Conservation (phyloP, 2,888 invertebrate species). For the Idaea biselata region DNA sequence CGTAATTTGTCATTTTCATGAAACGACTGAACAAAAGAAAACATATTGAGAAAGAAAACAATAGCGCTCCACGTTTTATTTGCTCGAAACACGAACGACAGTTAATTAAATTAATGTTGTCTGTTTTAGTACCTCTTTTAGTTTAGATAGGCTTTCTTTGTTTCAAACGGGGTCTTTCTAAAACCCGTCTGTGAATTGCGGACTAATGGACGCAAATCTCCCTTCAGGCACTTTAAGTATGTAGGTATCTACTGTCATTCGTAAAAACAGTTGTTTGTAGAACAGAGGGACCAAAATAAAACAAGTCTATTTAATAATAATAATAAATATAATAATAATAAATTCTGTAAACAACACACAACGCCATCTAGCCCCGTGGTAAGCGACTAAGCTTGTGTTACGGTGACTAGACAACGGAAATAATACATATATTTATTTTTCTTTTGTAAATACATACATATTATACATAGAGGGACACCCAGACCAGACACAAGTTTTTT, state of each 20-base stretch:
- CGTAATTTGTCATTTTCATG: not conserved
- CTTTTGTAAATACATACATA: too few species aligned
- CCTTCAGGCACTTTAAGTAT: constrained; percentile 44
- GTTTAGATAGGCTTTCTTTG: constrained; percentile 1
- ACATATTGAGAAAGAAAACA: not conserved
- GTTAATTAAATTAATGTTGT: constrained; percentile 10
- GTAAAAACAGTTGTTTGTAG: constrained; percentile 49
- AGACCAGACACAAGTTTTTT: too few species aligned
- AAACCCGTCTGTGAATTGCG: constrained; percentile 43
- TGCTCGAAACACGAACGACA: constrained; percentile 17
- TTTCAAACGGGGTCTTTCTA: constrained; percentile 5
- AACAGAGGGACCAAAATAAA: constrained; percentile 27
- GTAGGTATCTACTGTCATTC: constrained; percentile 39
- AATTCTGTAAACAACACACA: too few species aligned
- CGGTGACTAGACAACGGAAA: too few species aligned
- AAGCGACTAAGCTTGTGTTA: too few species aligned
- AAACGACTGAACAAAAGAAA: not conserved
- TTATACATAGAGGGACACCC: too few species aligned
- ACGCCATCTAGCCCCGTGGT: too few species aligned
- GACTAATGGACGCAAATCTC: constrained; percentile 66
- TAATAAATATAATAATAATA: too few species aligned
- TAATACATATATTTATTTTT: too few species aligned
- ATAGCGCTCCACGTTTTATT: constrained; percentile 4
- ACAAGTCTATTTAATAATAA: constrained; percentile 19
- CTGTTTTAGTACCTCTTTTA: constrained; percentile 1